These are phyloP conservation scores for Zaprionus africanus DNA, from an alignment of 1,140 invertebrate genomes.

Conservation along the genomic window DNA sequence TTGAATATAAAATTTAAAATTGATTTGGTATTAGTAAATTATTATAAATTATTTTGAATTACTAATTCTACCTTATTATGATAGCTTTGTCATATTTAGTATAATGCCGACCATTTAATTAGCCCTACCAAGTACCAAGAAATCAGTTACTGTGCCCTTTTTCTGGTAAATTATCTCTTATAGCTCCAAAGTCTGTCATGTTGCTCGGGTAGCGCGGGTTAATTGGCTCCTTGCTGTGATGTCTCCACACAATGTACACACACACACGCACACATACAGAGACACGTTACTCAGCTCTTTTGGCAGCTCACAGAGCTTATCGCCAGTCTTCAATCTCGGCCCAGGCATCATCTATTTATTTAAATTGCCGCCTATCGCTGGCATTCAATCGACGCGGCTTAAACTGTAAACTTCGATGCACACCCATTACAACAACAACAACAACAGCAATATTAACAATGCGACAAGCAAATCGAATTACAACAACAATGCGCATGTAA, in stretches of 20 bases:
- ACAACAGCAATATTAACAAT: background rate
- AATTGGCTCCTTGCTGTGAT: slow-evolving; percentile 41
- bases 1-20: background rate
- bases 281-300: slow-evolving; percentile 30
- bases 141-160: background rate
- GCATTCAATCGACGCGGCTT: slow-evolving; percentile 38
- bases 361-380: slow-evolving; percentile 41
- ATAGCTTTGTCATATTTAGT: background rate
- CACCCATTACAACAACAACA: slow-evolving; percentile 28
- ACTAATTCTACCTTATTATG: background rate
- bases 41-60: background rate
- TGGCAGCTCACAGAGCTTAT: slow-evolving; percentile 24
- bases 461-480: slow-evolving; percentile 55
- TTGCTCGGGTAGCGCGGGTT: slow-evolving; percentile 8
- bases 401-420: slow-evolving; percentile 49
- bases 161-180: background rate
- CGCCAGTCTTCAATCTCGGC: slow-evolving; percentile 27
- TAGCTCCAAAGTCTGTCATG: background rate
- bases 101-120: background rate
- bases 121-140: background rate
- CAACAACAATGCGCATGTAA: slow-evolving; percentile 68
- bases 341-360: slow-evolving; percentile 39
- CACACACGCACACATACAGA: background rate
- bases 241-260: background rate
- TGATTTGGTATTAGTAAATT: background rate